Evolutionary conservation across 1,140 invertebrate species (phyloP).

Genomic region (Diorhabda carinulata): DNA sequence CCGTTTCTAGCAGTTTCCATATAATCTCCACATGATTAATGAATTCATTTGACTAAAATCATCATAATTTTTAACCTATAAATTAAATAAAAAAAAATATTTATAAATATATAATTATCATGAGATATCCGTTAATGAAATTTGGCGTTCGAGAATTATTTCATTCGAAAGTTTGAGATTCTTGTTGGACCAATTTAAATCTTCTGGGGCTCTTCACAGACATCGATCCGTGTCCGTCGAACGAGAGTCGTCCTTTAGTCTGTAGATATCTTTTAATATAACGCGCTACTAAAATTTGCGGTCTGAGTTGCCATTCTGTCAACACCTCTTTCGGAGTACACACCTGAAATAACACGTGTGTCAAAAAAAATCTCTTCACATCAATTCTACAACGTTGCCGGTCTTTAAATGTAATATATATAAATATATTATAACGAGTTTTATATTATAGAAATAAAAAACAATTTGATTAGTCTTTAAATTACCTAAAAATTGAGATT

Average conservation of each 20-base stretch:
- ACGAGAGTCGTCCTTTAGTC: constrained; percentile 65
- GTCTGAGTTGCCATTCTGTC: constrained; percentile 89
- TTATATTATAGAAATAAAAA: no score
- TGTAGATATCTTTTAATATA: constrained; percentile 83
- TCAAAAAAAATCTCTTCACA: no score
- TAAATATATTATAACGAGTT: background rate
- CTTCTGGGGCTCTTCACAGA: constrained; percentile 77
- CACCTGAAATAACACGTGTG: constrained; percentile 55
- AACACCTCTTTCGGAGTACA: constrained; percentile 82
- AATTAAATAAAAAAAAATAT: no score
- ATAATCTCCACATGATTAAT: no score
- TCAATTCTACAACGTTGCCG: no score
- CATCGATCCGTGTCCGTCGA: constrained; percentile 72
- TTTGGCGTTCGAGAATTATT: background rate
- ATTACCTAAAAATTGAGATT: no score
- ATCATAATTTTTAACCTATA: no score
- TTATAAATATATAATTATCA: no score
- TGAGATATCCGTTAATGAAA: no score
- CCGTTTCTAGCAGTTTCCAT: no score
- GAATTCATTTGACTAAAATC: no score
- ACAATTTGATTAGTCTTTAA: no score
- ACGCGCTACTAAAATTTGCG: constrained; percentile 80
- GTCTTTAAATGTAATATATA: background rate
- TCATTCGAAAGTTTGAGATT: constrained; percentile 87
- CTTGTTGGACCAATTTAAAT: constrained; percentile 84